Conservation (phyloP, 2,888 invertebrate species). For the Melieria picta region DNA sequence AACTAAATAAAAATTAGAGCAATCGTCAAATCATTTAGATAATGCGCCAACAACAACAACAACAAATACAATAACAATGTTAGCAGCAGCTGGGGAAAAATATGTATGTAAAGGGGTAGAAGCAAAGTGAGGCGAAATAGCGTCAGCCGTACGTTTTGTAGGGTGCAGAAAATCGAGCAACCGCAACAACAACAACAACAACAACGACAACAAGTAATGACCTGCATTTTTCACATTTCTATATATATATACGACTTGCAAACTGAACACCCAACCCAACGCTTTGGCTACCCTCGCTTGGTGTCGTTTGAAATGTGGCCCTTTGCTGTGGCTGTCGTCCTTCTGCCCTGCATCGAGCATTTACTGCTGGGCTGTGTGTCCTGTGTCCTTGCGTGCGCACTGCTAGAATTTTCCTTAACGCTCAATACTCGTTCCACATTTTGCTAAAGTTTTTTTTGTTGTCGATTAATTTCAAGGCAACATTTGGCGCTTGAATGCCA, state of each 20-base stretch:
- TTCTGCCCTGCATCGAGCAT: too few species aligned
- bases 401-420: too few species aligned
- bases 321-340: too few species aligned
- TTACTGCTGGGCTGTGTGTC: too few species aligned
- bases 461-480: not conserved
- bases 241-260: too few species aligned
- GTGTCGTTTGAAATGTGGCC: too few species aligned
- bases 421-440: too few species aligned
- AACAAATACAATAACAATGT: not conserved
- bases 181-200: conserved; percentile 5
- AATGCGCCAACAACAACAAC: conserved; percentile 20
- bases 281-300: too few species aligned
- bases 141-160: not conserved
- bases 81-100: not conserved
- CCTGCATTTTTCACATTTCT: conserved; percentile 50
- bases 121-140: not conserved
- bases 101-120: not conserved
- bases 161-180: not conserved
- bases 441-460: too few species aligned
- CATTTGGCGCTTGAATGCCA: conserved; percentile 16
- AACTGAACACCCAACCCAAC: too few species aligned
- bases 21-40: conserved; percentile 38
- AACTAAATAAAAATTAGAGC: conserved; percentile 35
- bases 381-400: conserved; percentile 28
- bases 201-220: conserved; percentile 49